phyloP scores from a whole-genome alignment of 2,888 invertebrate genomes.

The Brachylomia viminalis region DNA sequence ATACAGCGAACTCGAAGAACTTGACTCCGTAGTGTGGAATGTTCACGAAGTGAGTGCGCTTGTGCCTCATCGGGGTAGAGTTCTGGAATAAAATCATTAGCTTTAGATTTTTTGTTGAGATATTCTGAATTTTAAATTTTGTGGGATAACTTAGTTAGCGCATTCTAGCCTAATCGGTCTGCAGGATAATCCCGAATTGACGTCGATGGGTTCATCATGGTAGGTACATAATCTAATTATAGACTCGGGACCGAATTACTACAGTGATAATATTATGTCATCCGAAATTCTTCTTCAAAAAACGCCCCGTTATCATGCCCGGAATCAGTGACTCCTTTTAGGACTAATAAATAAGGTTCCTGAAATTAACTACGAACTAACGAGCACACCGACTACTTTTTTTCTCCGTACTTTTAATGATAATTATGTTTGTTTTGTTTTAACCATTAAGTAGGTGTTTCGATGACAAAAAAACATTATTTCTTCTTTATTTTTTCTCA shows the following conservation, averaged over 20 bases:
- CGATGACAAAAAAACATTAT: no score
- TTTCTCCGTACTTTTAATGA: neutral
- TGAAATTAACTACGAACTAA: neutral
- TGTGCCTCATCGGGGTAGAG: slow-evolving; percentile 97
- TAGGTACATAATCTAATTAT: neutral
- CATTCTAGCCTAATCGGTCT: neutral
- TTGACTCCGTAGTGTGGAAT: slow-evolving; percentile 95
- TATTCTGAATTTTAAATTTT: neutral
- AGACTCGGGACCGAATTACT: neutral
- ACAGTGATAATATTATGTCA: neutral
- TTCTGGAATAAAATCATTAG: slow-evolving; percentile 89
- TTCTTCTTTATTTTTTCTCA: slow-evolving; percentile 69
- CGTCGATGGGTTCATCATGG: neutral
- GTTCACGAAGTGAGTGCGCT: slow-evolving; percentile 96
- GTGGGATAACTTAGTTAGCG: neutral
- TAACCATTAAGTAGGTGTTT: no score
- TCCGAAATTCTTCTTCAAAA: neutral
- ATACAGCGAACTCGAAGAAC: slow-evolving; percentile 95
- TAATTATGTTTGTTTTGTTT: no score
- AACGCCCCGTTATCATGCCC: neutral
- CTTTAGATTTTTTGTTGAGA: neutral
- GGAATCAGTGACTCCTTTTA: neutral
- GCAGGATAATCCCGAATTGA: no score
- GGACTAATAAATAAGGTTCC: neutral
- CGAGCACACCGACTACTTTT: no score